Evolutionary conservation across 2,888 invertebrate species (phyloP).

Genomic region (Hemaris fuciformis): DNA sequence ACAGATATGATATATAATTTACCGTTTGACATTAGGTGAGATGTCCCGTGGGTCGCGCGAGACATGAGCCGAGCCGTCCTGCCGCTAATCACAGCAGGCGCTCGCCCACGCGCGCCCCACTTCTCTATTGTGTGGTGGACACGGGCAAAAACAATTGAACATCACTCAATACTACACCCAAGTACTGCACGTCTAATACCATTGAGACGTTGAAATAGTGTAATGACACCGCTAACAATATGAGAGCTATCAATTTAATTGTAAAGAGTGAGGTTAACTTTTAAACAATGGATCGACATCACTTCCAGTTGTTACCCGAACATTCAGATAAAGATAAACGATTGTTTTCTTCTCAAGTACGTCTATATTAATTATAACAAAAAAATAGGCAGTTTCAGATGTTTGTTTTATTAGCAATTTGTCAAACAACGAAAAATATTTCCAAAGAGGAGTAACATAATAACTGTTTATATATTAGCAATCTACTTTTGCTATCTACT

Average conservation of each 20-base stretch:
- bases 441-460: too few species aligned
- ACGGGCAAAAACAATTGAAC: constrained; percentile 1
- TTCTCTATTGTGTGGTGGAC: background rate
- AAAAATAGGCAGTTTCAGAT: too few species aligned
- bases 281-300: too few species aligned
- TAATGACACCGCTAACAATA: background rate
- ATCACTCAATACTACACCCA: background rate
- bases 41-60: background rate
- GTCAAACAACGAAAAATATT: too few species aligned
- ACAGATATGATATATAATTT: too few species aligned
- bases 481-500: too few species aligned
- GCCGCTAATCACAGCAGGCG: background rate
- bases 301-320: too few species aligned
- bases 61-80: background rate
- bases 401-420: too few species aligned
- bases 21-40: background rate
- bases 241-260: background rate
- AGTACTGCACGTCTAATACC: background rate
- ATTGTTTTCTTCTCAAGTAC: too few species aligned
- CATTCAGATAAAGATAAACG: too few species aligned
- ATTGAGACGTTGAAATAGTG: background rate
- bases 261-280: background rate
- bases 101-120: background rate
- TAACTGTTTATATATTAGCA: too few species aligned
- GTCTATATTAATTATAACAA: too few species aligned